Base-by-base conservation (phyloP, 2,113 vertebrate species). In the Chlorodrepanis virens region DNA sequence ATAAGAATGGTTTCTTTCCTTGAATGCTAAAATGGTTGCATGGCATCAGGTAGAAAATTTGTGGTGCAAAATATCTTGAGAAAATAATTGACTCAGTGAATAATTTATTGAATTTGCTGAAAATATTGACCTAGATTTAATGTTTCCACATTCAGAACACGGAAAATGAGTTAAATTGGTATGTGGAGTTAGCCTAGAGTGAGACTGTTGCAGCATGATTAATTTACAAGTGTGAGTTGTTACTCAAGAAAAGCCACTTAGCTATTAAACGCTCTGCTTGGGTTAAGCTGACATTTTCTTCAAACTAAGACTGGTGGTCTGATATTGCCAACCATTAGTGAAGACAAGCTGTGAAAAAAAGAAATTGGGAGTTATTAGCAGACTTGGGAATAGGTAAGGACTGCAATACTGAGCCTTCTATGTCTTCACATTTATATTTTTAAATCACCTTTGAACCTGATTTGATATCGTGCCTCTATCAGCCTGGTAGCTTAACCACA, bases 31-130 rank as follows among this genome's bases (percentile, higher is more conserved):
- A 93, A 69, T 35, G 54, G 22, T 45, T 81, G 40, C 1, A 0
- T 69, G 44, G 70, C 77, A 89, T 35, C 45, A 90, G 64, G 85
- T 64, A 83, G 63, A 86, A 89, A 82, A 86, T n/a, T 68, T 80
- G 76, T 77, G 76, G 77, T 93, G 91, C 82, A 79, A 88, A 95
- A 94, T 54, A 89, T 61, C 61, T 88, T 0, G 0, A 85, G 92
- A 96, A 97, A 95, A 94, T 96, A 96, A 97, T 94, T 95, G 94
- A 94, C 80, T 96, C 17, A n/a, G 81, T 96, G 82, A 96, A 97
- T 91, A 95, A 95, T 94, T 97, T 97, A 95, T 93, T 90, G 76
- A 95, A 84, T 95, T 96, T 67, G 78, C 90, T 95, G 95, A 95
- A 97, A 97, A 93, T 77, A 92, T 53, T 92, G 87, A 92, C 93